Base-by-base conservation (phyloP, 2,113 vertebrate species). In the Etheostoma spectabile region DNA sequence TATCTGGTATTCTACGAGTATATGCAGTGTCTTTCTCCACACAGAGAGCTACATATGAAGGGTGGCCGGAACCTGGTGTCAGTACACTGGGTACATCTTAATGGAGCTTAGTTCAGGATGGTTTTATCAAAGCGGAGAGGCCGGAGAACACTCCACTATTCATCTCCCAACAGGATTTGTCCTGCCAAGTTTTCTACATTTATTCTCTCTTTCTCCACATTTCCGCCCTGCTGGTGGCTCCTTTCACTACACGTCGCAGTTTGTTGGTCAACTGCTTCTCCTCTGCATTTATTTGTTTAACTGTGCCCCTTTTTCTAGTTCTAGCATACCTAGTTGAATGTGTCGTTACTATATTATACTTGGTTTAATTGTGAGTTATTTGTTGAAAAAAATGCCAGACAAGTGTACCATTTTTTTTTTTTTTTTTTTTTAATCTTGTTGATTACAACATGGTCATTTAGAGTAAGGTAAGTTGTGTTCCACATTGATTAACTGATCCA, bases 131-230 rank as follows among this genome's bases (percentile, higher is more conserved):
- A 89, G 87, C 71, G 49, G 45, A 45, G 78, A 48, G 64, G 63
- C 82, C 46, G 59, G 57, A 83, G 75, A 84, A 78, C 62, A 68
- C 76, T 71, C 66, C 83, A 77, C 85, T 75, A 83, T 87, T 90
- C 78, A 88, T 84, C 73, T 62, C 72, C 74, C 57, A 80, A 73
- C 65, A 74, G 70, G 79, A 81, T 76, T 81, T 59, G n/a, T 67
- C 21, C 56, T 64, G 38, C 76, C 67, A 76, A 42, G 27, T 80
- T 59, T 81, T 82, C 52, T 3, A 11, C 16, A 35, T 68, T 22
- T 16, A 10, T 66, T 57, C 33, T 52, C 30, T 71, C 5, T 62
- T 60, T 52, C 48, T 56, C 22, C 19, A 64, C 15, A 33, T 81
- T 48, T 52, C 48, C 8, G 55, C 5, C 24, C 62, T 13, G 6